A percentile compares a stretch with the other conserved stretches of the same genome.
phyloP scores from a whole-genome alignment of 2,113 vertebrate genomes.

The Phycodurus eques region DNA sequence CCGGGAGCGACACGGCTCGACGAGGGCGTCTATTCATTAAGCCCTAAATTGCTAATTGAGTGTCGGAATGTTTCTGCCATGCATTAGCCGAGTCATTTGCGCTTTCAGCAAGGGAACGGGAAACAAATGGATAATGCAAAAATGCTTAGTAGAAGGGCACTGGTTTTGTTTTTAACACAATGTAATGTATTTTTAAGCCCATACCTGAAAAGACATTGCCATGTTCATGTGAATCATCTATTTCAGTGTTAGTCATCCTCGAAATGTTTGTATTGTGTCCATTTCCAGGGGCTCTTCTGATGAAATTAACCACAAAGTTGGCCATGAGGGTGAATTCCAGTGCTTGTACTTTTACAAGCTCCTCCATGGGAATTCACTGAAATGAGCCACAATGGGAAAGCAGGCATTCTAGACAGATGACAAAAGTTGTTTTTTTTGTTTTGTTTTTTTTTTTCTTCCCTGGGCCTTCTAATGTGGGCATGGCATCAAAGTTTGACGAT shows the following conservation, averaged over 20 bases:
- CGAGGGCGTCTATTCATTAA: slow-evolving; percentile 67
- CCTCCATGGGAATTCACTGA: too few relatives aligned
- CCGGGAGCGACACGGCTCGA: slow-evolving; percentile 41
- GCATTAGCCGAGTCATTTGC: slow-evolving; percentile 69
- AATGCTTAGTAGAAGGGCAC: slow-evolving; percentile 44
- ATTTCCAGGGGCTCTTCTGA: too few relatives aligned
- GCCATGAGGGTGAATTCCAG: too few relatives aligned
- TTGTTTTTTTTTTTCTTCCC: too few relatives aligned
- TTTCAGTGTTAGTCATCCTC: not conserved
- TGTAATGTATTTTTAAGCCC: not conserved
- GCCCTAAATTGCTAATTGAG: slow-evolving; percentile 71
- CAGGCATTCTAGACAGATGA: too few relatives aligned
- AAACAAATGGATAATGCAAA: slow-evolving; percentile 33
- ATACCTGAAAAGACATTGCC: not conserved
- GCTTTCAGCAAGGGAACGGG: slow-evolving; percentile 35
- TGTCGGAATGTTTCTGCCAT: slow-evolving; percentile 66
- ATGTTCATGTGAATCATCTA: not conserved
- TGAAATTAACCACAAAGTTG: too few relatives aligned
- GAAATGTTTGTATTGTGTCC: not conserved
- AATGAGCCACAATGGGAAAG: too few relatives aligned
- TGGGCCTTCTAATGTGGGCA: too few relatives aligned
- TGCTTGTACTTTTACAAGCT: too few relatives aligned
- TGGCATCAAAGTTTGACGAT: too few relatives aligned
- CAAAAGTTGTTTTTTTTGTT: too few relatives aligned
- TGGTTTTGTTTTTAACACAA: not conserved